Evolutionary conservation across 2,113 vertebrate genomes (phyloP), one percentile per base, ranked within the genome.

Genomic region (Nyctereutes procyonoides): DNA sequence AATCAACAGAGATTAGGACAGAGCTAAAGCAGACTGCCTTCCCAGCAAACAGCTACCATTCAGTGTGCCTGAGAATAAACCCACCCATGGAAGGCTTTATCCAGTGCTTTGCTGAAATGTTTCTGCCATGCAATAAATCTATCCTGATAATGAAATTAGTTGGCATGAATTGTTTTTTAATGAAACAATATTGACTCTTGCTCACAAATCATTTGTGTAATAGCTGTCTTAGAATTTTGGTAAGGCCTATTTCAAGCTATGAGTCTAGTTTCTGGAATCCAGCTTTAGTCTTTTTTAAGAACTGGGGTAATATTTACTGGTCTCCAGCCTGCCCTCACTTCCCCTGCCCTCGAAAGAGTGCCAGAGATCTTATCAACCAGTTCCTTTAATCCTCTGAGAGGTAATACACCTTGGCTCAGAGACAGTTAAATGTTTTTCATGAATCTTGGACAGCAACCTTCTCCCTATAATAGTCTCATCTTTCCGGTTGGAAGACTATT

Each of bases 401-500:
- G 43, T 15, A 38, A 48, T 58, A 71, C 24, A 28, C n/a, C 73
- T 89, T 94, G 67, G 58, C 79, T 96, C 92, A 86, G 74, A 96
- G n/a, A 82, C 2, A 90, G 63, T 77, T 85, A 86, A 96, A 77
- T 77, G 58, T 43, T 98, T 92, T 83, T 71, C 48, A 58, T 88
- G 55, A 80, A 43, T 81, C 88, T 53, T 38, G 74, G 87, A 73
- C 3, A 88, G 65, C 51, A 95, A 92, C 56, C 84, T 93, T 84
- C 48, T 80, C 62, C 24, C 53, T 63, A 13, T 51, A 83, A 95
- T 83, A 38, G 28, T 84, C 74, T 93, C 58, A 35, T 94, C 12
- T 88, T 83, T 89, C 69, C 35, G 60, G 30, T 73, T 93, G 73
- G 87, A 94, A 92, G 32, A 96, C 76, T 92, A 87, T 93, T 93